These are phyloP conservation scores for Pristionchus maxplancki DNA, from an alignment of 2,888 invertebrate genomes.

Conservation along the genomic window DNA sequence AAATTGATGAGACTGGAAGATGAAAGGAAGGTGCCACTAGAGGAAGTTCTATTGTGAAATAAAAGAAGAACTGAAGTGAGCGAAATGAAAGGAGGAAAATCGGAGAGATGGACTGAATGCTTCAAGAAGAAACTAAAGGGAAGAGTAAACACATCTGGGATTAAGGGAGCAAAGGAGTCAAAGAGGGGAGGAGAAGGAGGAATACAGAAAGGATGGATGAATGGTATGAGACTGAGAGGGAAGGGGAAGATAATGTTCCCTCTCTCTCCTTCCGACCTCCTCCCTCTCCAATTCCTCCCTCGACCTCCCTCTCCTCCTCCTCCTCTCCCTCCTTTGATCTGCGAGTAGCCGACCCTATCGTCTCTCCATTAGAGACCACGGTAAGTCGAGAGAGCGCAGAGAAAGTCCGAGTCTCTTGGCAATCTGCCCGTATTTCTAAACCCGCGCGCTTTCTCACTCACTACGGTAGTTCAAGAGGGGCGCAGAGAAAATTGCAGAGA, in stretches of 20 bases:
- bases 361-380: neutral
- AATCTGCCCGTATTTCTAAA: constrained; percentile 4
- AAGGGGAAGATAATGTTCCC: constrained; percentile 16
- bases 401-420: constrained; percentile 6
- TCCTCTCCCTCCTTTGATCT: constrained; percentile 32
- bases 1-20: neutral
- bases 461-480: constrained; percentile 35
- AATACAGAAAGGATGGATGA: constrained; percentile 20
- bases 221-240: constrained; percentile 36
- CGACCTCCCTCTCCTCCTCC: constrained; percentile 23
- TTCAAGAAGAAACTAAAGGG: constrained; percentile 38
- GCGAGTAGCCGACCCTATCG: constrained; percentile 41
- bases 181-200: neutral
- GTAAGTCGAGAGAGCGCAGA: constrained; percentile 29
- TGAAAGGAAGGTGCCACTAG: neutral
- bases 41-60: constrained; percentile 5
- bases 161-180: constrained; percentile 5
- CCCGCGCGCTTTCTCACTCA: neutral
- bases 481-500: neutral
- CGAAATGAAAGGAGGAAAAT: neutral
- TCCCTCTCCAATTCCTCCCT: neutral
- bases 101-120: constrained; percentile 31
- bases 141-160: constrained; percentile 49
- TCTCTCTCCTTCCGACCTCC: neutral
- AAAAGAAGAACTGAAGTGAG: neutral